A percentile compares a stretch with the other conserved stretches of the same genome.
phyloP scores from a whole-genome alignment of 2,888 invertebrate genomes.

The Drosophila helvetica region DNA sequence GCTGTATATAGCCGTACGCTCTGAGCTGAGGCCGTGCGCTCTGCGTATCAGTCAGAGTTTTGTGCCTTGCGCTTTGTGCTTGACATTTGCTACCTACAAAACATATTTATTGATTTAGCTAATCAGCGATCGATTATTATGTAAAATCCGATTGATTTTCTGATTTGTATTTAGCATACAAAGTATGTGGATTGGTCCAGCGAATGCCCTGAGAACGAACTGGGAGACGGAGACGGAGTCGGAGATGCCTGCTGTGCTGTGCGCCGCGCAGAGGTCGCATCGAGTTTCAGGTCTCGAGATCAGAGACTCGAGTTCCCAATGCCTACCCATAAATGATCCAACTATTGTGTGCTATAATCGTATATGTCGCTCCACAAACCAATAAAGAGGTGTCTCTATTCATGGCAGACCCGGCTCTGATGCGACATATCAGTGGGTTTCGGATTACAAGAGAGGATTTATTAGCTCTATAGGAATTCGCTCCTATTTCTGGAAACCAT shows the following conservation, averaged over 20 bases:
- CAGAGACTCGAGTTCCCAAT: slow-evolving; percentile 10
- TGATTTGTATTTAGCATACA: slow-evolving; percentile 39
- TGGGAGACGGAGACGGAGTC: neutral
- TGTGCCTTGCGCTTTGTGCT: slow-evolving; percentile 34
- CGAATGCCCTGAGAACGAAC: neutral
- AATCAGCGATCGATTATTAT: slow-evolving; percentile 75
- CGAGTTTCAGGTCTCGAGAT: neutral
- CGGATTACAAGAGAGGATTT: slow-evolving; percentile 1
- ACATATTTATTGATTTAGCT: slow-evolving; percentile 73
- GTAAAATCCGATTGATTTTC: slow-evolving; percentile 53
- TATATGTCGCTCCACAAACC: neutral
- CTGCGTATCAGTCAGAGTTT: slow-evolving; percentile 5
- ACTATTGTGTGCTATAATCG: neutral
- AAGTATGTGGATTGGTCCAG: slow-evolving; percentile 7
- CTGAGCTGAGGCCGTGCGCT: neutral
- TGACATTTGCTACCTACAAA: slow-evolving; percentile 75
- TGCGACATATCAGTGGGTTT: neutral
- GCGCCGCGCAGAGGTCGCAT: slow-evolving; percentile 23
- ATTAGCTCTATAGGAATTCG: neutral
- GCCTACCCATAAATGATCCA: neutral
- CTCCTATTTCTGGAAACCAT: neutral
- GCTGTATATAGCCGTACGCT: slow-evolving; percentile 17
- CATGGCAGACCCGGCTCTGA: no score
- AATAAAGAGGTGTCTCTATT: neutral
- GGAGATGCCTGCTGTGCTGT: slow-evolving; percentile 31